These are phyloP conservation scores for Podarcis cretensis DNA, from an alignment of 2,113 vertebrate genomes.

Conservation along the genomic window DNA sequence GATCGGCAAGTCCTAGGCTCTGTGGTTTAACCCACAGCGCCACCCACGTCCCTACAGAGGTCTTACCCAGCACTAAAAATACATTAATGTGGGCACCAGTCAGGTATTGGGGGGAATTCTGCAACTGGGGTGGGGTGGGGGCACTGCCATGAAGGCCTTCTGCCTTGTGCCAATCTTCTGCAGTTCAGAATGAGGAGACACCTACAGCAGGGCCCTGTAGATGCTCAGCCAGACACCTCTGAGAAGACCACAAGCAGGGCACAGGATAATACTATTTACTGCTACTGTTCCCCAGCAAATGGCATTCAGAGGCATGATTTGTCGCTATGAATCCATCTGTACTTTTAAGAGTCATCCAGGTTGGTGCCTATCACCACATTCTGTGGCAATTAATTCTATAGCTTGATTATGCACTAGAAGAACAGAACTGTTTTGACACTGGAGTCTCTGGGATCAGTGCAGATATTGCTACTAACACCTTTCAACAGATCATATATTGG, in stretches of 20 bases:
- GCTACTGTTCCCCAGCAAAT: background rate
- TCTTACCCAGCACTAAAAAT: no score
- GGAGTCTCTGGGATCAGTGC: no score
- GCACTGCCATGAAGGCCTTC: background rate
- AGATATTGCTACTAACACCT: background rate
- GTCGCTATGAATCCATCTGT: background rate
- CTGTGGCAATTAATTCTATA: background rate
- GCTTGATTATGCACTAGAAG: background rate
- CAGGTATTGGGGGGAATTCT: background rate
- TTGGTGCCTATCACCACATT: background rate
- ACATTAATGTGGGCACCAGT: background rate
- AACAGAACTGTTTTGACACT: no score
- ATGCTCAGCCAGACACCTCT: background rate
- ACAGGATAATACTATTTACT: background rate
- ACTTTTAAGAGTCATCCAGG: background rate
- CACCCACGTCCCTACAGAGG: no score
- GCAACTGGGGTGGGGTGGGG: background rate
- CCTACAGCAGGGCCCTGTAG: background rate
- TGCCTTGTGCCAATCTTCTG: background rate
- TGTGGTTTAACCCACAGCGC: no score
- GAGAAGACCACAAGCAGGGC: background rate
- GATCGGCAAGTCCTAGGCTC: no score
- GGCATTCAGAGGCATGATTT: background rate
- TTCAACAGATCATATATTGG: background rate
- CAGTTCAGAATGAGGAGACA: background rate